Evolutionary conservation across 2,797 vertebrate genomes (phyloP), one percentile per base, ranked within the genome.

Genomic region (Peromyscus attwateri): DNA sequence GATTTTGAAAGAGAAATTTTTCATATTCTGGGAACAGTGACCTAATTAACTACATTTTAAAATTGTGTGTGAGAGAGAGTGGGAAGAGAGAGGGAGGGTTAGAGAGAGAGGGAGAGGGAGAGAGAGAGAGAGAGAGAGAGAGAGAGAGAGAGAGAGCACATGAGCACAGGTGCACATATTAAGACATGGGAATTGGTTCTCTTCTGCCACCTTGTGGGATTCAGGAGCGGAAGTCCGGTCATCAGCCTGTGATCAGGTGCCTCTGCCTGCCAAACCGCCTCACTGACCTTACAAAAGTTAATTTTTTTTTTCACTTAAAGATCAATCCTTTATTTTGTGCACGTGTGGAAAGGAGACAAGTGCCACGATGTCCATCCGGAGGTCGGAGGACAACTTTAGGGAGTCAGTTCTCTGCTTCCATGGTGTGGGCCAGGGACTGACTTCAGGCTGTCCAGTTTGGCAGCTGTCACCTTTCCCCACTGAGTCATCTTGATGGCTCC

Each of bases 201-300:
- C 82, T 66, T 27, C 82, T 66, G 82, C 82, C 82, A 84, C 82
- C 82, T 66, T 84, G 82, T 84, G 82, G 82, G 82, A 84, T 16
- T 29, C 19, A 68, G 64, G 14, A 77, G 31, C 4, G 31, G 29
- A 49, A 49, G 9, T 52, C 43, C 5, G 0, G 75, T 46, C 64
- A 49, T 25, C 31, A 85, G 64, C 31, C 64, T 16, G 81, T 43
- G 83, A 43, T n/a, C 29, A n/a, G 23, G 62, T 14, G 19, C 25
- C 73, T 85, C 62, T 83, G 60, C 62, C 82, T 46, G 60, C 40
- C 34, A 31, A 66, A 29, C 62, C 62, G 13, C 21, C 83, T 68
- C 64, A 13, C 43, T 49, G 83, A 12, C 64, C 31, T 85, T 21
- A 84, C 40, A 7, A 43, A 5, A 23, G 1, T 10, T 17, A 81